These are phyloP conservation scores for Phyllotreta cruciferae DNA, from an alignment of 2,888 invertebrate genomes.

Conservation along the genomic window DNA sequence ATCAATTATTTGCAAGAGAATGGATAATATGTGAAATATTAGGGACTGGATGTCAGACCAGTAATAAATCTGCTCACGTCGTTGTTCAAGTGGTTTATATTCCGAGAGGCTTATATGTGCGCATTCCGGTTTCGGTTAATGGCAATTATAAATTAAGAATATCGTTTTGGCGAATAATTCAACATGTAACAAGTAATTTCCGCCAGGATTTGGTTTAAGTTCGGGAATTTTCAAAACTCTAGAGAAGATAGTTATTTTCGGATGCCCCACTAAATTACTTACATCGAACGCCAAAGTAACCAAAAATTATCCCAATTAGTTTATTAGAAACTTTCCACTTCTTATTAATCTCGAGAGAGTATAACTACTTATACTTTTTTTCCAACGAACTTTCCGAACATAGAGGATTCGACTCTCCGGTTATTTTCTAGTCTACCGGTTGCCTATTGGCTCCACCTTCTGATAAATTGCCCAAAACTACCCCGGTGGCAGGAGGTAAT, in stretches of 20 bases:
- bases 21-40: slow-evolving; percentile 33
- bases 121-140: too few species aligned
- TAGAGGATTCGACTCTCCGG: slow-evolving; percentile 15
- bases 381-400: slow-evolving; percentile 10
- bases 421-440: slow-evolving; percentile 51
- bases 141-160: too few species aligned
- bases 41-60: slow-evolving; percentile 11
- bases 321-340: neutral
- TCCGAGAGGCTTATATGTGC: neutral
- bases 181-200: too few species aligned
- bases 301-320: neutral
- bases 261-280: too few species aligned
- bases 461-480: slow-evolving; percentile 71
- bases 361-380: slow-evolving; percentile 1
- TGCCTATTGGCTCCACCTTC: slow-evolving; percentile 52
- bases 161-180: too few species aligned
- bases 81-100: neutral
- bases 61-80: slow-evolving; percentile 9
- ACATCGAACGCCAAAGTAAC: too few species aligned
- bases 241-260: too few species aligned
- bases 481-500: slow-evolving; percentile 68
- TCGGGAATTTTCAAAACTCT: too few species aligned
- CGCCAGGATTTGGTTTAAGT: too few species aligned
- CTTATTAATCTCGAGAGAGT: slow-evolving; percentile 3
- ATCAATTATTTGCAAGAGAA: slow-evolving; percentile 37